phyloP scores from a whole-genome alignment of 2,113 vertebrate genomes.

The Syngnathus typhle region DNA sequence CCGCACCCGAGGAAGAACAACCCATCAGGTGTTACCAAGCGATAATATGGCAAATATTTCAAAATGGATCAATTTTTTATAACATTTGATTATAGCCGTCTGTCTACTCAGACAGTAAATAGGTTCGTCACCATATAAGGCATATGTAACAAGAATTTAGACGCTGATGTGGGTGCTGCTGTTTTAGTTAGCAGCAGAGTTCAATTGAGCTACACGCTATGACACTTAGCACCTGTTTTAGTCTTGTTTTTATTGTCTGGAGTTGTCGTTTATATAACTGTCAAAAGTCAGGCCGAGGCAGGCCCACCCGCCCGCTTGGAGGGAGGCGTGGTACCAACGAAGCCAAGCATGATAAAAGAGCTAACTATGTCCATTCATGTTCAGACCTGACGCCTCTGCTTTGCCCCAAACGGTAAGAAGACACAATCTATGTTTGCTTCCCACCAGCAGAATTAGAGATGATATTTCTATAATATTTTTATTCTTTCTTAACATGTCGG shows the following conservation, averaged over 20 bases:
- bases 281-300: not conserved
- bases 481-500: not conserved
- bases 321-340: conserved; percentile 23
- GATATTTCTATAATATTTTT: not conserved
- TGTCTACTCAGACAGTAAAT: no score
- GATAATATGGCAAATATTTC: no score
- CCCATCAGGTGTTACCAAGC: no score
- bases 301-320: not conserved
- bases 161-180: no score
- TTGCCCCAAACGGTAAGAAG: conserved; percentile 26
- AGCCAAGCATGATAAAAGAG: conserved; percentile 14
- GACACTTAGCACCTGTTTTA: not conserved
- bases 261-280: not conserved
- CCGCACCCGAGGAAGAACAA: no score
- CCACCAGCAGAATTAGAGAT: not conserved
- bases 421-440: not conserved
- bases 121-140: no score
- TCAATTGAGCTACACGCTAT: not conserved
- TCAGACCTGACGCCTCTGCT: conserved; percentile 41
- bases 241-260: not conserved
- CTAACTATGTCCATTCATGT: conserved; percentile 16
- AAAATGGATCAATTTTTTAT: no score
- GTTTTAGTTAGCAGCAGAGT: no score
- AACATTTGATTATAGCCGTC: no score
- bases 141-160: no score